Percentiles rank a stretch among this genome's conserved stretches.
Conservation (phyloP, 1,140 invertebrate genomes). For the Pseudomyrmex pallidus region DNA sequence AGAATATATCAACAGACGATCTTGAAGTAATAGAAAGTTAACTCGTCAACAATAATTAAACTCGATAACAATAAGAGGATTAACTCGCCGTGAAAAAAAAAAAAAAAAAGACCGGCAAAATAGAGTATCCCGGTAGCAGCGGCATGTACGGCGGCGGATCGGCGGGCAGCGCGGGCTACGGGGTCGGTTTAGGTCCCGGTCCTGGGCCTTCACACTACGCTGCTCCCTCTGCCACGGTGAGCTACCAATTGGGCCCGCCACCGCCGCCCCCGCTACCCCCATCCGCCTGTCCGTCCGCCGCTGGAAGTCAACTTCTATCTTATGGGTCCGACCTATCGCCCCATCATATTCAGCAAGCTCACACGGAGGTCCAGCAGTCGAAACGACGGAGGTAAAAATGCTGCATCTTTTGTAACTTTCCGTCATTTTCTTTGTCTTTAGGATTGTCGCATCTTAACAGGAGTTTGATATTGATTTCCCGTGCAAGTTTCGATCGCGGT, state of each 20-base stretch:
- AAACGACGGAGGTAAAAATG: constrained; percentile 85
- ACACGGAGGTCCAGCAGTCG: constrained; percentile 83
- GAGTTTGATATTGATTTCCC: background rate
- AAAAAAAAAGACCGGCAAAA: no score
- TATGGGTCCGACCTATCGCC: constrained; percentile 80
- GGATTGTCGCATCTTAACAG: background rate
- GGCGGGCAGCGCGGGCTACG: constrained; percentile 80
- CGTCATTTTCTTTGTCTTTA: background rate
- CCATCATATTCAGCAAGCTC: constrained; percentile 82
- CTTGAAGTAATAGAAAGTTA: background rate
- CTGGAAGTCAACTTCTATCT: constrained; percentile 83
- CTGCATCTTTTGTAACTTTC: background rate
- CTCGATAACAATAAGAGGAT: constrained; percentile 13
- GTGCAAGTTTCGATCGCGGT: constrained; percentile 27
- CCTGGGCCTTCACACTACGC: constrained; percentile 85
- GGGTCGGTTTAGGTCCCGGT: constrained; percentile 79
- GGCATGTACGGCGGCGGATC: constrained; percentile 85
- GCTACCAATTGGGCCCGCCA: constrained; percentile 81
- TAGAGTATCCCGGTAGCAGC: constrained; percentile 82
- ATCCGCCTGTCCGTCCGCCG: constrained; percentile 71
- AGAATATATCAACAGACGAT: background rate
- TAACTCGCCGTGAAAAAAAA: background rate
- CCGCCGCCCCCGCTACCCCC: constrained; percentile 82
- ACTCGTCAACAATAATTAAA: no score
- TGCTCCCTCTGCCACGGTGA: constrained; percentile 83